phyloP scores from a whole-genome alignment of 2,797 vertebrate species.

The Agapornis canus region DNA sequence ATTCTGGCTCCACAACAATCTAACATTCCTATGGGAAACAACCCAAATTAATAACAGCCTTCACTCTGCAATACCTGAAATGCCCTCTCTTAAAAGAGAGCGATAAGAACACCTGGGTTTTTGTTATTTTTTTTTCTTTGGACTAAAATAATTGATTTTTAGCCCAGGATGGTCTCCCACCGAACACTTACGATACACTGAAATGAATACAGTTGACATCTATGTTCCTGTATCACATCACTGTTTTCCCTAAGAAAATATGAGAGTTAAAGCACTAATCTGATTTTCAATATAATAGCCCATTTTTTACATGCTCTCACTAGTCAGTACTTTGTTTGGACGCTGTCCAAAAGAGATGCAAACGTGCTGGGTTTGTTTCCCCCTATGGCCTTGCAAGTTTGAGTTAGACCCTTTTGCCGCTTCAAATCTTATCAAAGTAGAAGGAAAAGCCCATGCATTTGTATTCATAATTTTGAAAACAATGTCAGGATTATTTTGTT shows the following conservation, averaged over 20 bases:
- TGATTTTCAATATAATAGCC: background rate
- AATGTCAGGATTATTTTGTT: background rate
- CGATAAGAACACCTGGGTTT: constrained; percentile 10
- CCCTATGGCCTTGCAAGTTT: background rate
- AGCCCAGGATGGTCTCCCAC: background rate
- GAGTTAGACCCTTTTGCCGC: background rate
- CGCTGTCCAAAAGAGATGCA: background rate
- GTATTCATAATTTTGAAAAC: background rate
- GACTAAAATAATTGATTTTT: constrained; percentile 24
- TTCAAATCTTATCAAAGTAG: background rate
- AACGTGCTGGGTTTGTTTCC: background rate
- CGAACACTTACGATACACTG: background rate
- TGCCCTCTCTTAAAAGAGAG: constrained; percentile 46
- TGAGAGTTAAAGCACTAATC: background rate
- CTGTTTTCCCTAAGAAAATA: constrained; percentile 2
- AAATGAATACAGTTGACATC: background rate
- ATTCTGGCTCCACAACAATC: constrained; percentile 43
- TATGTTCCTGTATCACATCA: background rate
- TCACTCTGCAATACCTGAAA: constrained; percentile 39
- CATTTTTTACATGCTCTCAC: background rate
- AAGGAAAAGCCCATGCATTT: background rate
- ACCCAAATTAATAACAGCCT: constrained; percentile 65
- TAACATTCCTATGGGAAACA: constrained; percentile 60
- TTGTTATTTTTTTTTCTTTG: background rate
- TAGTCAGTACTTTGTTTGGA: background rate